A percentile compares a stretch with the other conserved stretches of the same genome.
Evolutionary conservation across 2,113 vertebrate species (phyloP).

Genomic region (Cyanoderma ruficeps): DNA sequence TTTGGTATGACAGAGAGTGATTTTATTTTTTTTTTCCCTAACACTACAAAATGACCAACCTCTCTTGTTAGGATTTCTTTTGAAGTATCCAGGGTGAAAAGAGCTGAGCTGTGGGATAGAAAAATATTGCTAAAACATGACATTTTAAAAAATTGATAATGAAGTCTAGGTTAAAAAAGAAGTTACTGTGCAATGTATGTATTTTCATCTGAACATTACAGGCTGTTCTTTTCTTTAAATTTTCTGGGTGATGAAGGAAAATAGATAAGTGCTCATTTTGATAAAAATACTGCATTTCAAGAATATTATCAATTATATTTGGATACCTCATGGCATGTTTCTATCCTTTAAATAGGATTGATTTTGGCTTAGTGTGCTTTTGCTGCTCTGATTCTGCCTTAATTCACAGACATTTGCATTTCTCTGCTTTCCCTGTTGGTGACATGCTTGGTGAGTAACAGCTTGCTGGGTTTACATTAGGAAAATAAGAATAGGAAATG

Average conservation of each 20-base stretch:
- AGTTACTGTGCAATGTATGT: not conserved
- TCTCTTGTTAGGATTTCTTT: constrained; percentile 35
- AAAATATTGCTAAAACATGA: constrained; percentile 17
- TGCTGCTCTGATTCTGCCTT: constrained; percentile 17
- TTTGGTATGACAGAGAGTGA: not conserved
- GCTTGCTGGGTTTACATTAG: constrained; percentile 26
- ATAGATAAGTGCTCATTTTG: not conserved
- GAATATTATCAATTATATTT: constrained; percentile 19
- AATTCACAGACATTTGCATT: constrained; percentile 34
- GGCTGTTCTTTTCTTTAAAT: constrained; percentile 7
- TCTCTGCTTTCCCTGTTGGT: not conserved
- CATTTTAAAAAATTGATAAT: not conserved
- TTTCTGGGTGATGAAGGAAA: not conserved
- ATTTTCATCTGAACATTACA: constrained; percentile 2
- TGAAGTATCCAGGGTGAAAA: constrained; percentile 8
- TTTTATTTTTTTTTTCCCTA: not conserved
- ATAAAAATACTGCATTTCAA: constrained; percentile 19
- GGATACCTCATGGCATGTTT: not conserved
- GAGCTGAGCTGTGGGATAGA: not conserved
- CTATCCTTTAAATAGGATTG: constrained; percentile 26
- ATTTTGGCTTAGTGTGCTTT: not conserved
- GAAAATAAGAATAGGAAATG: constrained; percentile 36
- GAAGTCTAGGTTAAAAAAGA: not conserved
- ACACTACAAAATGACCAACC: not conserved
- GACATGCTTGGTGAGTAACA: constrained; percentile 17